Evolutionary conservation across 2,888 invertebrate species (phyloP).

Genomic region (Leistus spinibarbis): DNA sequence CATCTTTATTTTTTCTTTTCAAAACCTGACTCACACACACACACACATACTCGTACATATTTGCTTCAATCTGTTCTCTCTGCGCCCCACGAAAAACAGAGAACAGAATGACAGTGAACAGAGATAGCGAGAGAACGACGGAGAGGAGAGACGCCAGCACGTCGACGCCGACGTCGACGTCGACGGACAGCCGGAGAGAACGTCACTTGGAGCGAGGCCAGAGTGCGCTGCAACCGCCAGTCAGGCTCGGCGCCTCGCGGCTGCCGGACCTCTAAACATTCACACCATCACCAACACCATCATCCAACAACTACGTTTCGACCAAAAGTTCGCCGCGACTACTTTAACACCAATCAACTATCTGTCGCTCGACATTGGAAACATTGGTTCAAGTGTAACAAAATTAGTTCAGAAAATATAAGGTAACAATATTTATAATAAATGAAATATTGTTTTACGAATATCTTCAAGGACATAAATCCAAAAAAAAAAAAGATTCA

Average conservation of each 20-base stretch:
- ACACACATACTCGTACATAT: neutral
- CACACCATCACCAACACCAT: neutral
- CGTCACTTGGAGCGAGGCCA: conserved; percentile 37
- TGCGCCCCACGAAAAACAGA: neutral
- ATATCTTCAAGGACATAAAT: no score
- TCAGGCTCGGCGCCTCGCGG: conserved; percentile 19
- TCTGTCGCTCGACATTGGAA: neutral
- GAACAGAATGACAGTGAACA: neutral
- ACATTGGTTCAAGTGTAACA: neutral
- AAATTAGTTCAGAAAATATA: no score
- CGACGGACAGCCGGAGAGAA: conserved; percentile 7
- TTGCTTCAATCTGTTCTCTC: neutral
- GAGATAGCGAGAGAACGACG: neutral
- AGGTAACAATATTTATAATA: no score
- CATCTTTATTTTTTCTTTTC: neutral
- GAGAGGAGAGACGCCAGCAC: neutral
- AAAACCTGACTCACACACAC: neutral
- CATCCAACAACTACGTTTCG: neutral
- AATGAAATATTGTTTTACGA: no score
- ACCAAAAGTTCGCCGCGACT: neutral
- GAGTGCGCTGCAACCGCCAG: conserved; percentile 19
- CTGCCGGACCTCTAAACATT: conserved; percentile 19
- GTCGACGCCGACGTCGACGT: conserved; percentile 19
- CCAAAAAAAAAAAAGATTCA: no score
- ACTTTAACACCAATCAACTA: neutral